Evolutionary conservation across 2,113 vertebrate species (phyloP), one percentile per base, ranked within the genome.

Genomic region (Halichoerus grypus): DNA sequence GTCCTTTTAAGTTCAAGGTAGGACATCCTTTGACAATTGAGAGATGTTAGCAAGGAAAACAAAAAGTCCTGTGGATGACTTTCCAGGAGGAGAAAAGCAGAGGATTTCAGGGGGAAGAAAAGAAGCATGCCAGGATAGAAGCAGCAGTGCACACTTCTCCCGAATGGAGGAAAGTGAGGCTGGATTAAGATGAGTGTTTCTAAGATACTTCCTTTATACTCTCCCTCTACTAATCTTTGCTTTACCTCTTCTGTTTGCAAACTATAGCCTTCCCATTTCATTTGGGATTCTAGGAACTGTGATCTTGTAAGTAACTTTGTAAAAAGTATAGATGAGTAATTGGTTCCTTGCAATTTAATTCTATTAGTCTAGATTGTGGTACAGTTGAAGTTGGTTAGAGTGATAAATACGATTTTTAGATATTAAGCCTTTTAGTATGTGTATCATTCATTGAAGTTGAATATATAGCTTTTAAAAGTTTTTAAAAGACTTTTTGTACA

Each of bases 51-150:
- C 26, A 86, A 69, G 74, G 91, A 96, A 91, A 92, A 77, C 46
- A 94, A 71, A 39, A 81, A 72, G 36, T 83, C 55, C 13, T 74
- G 55, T 57, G 74, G 69, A 53, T 91, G 61, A 76, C 33, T 76
- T 96, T 94, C 42, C 22, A 85, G 33, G 80, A 97, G 61, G 63
- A 94, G 51, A 83, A 76, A 91, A 84, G 51, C 19, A 55, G 31
- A 92, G 82, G 46, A 84, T 94, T 97, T 91, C 71, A 91, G 55
- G 84, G 97, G 86, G 59, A 96, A 95, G 63, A 94, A 93, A 33
- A 94, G 22, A 51, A 80, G 24, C 21, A 65, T 82, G 84, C 26
- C 16, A 88, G 65, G n/a, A 59, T 36, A 65, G 69, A 80, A 94
- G 74, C 59, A 87, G 51, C 69, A 72, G 36, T 53, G 53, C 59